Evolutionary conservation across 2,113 vertebrate genomes (phyloP).

Genomic region (Erythrocercus mccallii): DNA sequence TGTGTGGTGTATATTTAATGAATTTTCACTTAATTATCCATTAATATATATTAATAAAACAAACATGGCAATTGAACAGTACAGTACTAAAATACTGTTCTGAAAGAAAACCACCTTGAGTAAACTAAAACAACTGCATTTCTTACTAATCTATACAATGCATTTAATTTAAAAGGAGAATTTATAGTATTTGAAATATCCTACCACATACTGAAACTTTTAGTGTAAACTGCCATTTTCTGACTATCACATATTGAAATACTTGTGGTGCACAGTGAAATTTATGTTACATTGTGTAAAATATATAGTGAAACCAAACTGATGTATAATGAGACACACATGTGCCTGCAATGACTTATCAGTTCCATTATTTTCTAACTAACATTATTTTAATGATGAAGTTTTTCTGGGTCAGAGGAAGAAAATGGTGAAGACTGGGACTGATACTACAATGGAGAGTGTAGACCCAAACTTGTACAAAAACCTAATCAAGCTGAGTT

Average conservation of each 20-base stretch:
- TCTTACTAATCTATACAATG: constrained; percentile 9
- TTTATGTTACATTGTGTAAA: constrained; percentile 71
- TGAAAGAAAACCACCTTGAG: not conserved
- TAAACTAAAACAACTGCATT: constrained; percentile 36
- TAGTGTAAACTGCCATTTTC: constrained; percentile 66
- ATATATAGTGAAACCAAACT: constrained; percentile 67
- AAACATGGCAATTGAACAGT: not conserved
- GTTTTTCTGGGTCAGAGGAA: constrained; percentile 52
- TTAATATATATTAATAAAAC: constrained; percentile 15
- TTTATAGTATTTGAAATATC: constrained; percentile 57
- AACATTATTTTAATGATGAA: constrained; percentile 29
- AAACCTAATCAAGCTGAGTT: not conserved
- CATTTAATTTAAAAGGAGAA: constrained; percentile 44
- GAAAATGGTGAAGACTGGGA: not conserved
- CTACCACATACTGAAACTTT: constrained; percentile 66
- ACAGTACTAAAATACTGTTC: not conserved
- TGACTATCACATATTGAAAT: constrained; percentile 66
- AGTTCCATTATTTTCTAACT: constrained; percentile 60
- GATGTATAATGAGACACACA: constrained; percentile 64
- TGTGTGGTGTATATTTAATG: not conserved
- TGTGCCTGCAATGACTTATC: constrained; percentile 60
- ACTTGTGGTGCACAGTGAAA: constrained; percentile 61
- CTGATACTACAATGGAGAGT: not conserved
- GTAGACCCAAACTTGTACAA: not conserved
- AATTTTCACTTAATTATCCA: constrained; percentile 25